These are phyloP conservation scores for Congeria kusceri DNA, from an alignment of 2,888 invertebrate species.

Conservation along the genomic window DNA sequence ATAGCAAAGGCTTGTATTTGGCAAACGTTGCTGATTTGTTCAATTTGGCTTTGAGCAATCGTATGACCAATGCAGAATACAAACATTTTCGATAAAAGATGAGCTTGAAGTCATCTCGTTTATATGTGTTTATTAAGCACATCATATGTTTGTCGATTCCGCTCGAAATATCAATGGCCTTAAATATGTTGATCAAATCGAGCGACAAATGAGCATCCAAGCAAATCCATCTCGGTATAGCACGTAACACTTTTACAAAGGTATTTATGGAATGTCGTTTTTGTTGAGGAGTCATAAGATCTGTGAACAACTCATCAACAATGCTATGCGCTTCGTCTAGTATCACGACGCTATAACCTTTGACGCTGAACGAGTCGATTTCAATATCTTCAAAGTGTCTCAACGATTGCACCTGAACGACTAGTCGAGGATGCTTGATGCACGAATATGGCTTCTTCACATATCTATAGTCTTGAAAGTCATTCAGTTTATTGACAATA, in stretches of 20 bases:
- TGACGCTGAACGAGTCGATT: slow-evolving; percentile 5
- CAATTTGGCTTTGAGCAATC: slow-evolving; percentile 3
- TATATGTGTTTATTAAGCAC: slow-evolving; percentile 19
- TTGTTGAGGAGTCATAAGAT: neutral
- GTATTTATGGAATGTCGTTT: neutral
- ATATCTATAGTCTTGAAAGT: slow-evolving; percentile 14
- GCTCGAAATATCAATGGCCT: slow-evolving; percentile 15
- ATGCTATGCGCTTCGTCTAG: slow-evolving; percentile 25
- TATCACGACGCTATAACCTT: slow-evolving; percentile 13
- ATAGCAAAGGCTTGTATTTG: slow-evolving; percentile 18
- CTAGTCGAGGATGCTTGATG: slow-evolving; percentile 5
- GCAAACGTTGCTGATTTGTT: neutral
- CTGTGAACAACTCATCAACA: slow-evolving; percentile 17
- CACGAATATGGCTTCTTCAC: neutral
- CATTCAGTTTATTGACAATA: slow-evolving; percentile 1
- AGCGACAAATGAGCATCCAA: slow-evolving; percentile 24
- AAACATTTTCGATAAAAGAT: slow-evolving; percentile 26
- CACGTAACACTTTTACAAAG: slow-evolving; percentile 11
- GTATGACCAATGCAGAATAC: slow-evolving; percentile 1
- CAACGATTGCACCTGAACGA: slow-evolving; percentile 23
- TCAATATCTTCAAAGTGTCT: slow-evolving; percentile 20
- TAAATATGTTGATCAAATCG: slow-evolving; percentile 12
- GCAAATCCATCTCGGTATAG: slow-evolving; percentile 25
- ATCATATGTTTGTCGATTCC: neutral
- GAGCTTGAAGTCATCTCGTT: slow-evolving; percentile 5